Base-by-base conservation (phyloP, 2,888 invertebrate genomes). In the Marasmarcha lunaedactyla region DNA sequence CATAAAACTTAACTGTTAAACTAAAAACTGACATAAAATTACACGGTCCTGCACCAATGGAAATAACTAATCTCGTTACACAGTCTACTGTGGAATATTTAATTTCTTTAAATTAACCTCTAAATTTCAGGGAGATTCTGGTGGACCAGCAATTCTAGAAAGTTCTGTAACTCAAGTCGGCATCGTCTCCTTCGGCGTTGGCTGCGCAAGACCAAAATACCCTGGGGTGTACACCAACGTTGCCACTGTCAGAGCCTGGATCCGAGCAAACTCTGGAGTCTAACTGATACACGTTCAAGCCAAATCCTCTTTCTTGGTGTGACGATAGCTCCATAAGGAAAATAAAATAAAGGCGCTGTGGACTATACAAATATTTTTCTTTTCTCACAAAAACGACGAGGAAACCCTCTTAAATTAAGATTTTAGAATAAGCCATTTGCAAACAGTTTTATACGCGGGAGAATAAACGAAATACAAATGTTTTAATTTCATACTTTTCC, bases 71-170 rank as follows among this genome's bases (percentile, higher is more conserved):
- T n/a, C n/a, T n/a, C n/a, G n/a, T n/a, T n/a, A n/a, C n/a, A n/a
- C n/a, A n/a, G n/a, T n/a, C n/a, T n/a, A n/a, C n/a, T n/a, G n/a
- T n/a, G n/a, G n/a, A n/a, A n/a, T n/a, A n/a, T n/a, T n/a, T n/a
- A n/a, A n/a, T n/a, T n/a, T n/a, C n/a, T n/a, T n/a, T n/a, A n/a
- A n/a, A n/a, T n/a, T n/a, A n/a, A n/a, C n/a, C 20, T 3, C 20
- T 5, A 20, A 20, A 20, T 20, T 20, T 20, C 42, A 72, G 73
- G 72, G 73, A 40, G 73, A 72, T 49, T 73, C 72, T 9, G 60
- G 60, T n/a, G 66, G 68, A 2, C 66, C 68, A 12, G 56, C 59
- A 10, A 57, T 63, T 1, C 37, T 42, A 13, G 47, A 42, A 2
- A 42, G 44, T 5, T 41, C 45, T 10, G 46, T 45, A 7, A 39